phyloP scores from a whole-genome alignment of 2,113 vertebrate species.

The Cephalopterus ornatus region DNA sequence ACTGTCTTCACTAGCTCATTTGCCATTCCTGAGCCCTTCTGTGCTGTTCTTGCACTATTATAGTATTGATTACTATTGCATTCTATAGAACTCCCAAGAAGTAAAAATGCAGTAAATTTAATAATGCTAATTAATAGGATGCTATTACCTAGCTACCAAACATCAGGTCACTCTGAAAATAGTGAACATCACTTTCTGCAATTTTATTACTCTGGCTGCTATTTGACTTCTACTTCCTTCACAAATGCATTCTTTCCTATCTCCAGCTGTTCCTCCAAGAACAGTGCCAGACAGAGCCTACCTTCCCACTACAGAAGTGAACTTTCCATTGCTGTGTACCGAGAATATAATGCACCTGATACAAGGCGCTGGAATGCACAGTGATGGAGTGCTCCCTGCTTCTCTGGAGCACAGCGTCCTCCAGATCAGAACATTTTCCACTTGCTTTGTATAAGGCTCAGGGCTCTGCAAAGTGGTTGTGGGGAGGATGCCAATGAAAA shows the following conservation, averaged over 20 bases:
- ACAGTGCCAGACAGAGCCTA: neutral
- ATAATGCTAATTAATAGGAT: neutral
- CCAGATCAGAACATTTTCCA: neutral
- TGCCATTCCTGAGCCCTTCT: neutral
- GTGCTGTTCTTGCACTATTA: neutral
- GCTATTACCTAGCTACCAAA: neutral
- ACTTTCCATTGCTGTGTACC: neutral
- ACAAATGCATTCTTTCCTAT: neutral
- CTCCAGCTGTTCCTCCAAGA: neutral
- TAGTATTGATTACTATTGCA: neutral
- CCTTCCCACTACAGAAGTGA: neutral
- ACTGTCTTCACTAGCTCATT: neutral
- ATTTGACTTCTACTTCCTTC: neutral
- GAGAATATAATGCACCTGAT: neutral
- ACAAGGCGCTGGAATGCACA: neutral
- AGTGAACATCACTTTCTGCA: neutral
- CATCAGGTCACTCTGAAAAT: neutral
- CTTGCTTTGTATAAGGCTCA: neutral
- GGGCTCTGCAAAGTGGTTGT: neutral
- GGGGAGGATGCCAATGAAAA: neutral
- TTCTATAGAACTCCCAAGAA: neutral
- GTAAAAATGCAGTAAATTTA: neutral
- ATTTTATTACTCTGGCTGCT: neutral
- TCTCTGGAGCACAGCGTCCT: neutral
- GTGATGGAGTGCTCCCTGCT: neutral